These are phyloP conservation scores for Orestias chungarensis DNA, from an alignment of 2,797 vertebrate species.

Conservation along the genomic window DNA sequence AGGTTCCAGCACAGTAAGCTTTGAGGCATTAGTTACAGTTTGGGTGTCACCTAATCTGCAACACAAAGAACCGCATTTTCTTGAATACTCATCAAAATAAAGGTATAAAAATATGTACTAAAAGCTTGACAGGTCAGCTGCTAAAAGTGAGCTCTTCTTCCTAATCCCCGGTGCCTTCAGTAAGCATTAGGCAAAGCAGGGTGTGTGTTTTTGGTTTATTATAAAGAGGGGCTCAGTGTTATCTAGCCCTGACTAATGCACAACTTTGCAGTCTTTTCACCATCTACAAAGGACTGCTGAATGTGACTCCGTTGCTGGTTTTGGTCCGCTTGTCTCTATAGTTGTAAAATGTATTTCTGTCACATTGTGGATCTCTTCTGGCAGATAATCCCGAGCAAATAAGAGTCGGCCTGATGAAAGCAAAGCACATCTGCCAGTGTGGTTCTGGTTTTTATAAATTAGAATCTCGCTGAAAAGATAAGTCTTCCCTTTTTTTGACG, in stretches of 20 bases:
- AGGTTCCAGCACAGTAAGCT: conserved; percentile 42
- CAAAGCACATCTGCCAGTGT: conserved; percentile 69
- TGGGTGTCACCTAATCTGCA: conserved; percentile 38
- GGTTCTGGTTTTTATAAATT: conserved; percentile 76
- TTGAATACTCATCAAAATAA: conserved; percentile 34
- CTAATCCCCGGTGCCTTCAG: conserved; percentile 5
- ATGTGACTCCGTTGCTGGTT: conserved; percentile 50
- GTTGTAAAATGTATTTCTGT: conserved; percentile 78
- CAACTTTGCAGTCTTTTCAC: conserved; percentile 59
- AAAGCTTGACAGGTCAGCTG: conserved; percentile 33
- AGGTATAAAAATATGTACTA: conserved; percentile 14
- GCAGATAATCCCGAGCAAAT: conserved; percentile 77
- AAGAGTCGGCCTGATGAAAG: conserved; percentile 75
- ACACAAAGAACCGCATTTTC: conserved; percentile 27
- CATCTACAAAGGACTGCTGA: conserved; percentile 55
- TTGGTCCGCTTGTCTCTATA: conserved; percentile 59
- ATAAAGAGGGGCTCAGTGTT: conserved; percentile 39
- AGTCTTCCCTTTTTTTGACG: conserved; percentile 59
- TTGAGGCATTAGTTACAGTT: conserved; percentile 55
- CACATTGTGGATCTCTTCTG: conserved; percentile 67
- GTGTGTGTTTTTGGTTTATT: conserved; percentile 49
- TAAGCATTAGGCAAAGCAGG: conserved; percentile 13
- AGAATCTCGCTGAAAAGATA: conserved; percentile 78
- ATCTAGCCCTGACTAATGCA: conserved; percentile 61
- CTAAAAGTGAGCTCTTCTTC: conserved; percentile 11